Evolutionary conservation across 2,888 invertebrate species (phyloP).

Genomic region (Drosophila kuntzei): DNA sequence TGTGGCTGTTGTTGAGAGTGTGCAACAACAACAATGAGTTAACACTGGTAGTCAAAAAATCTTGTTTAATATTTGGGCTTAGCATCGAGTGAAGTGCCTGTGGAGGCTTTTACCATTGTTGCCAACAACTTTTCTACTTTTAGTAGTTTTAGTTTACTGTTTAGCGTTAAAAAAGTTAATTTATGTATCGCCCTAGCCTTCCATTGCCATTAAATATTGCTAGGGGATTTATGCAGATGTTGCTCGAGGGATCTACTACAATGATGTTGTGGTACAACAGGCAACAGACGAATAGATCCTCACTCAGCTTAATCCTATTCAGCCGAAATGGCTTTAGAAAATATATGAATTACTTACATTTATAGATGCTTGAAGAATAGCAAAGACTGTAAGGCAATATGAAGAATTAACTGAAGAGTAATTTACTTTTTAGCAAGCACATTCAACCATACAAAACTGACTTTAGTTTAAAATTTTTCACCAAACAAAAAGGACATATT

Average conservation of each 20-base stretch:
- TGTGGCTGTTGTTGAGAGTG: slow-evolving; percentile 16
- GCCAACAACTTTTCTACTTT: slow-evolving; percentile 16
- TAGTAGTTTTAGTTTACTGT: slow-evolving; percentile 52
- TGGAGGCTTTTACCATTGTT: slow-evolving; percentile 32
- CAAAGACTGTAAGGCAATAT: not conserved
- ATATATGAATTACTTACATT: slow-evolving; percentile 21
- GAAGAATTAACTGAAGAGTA: not conserved
- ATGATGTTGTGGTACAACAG: slow-evolving; percentile 8
- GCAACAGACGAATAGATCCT: slow-evolving; percentile 12
- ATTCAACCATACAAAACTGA: not conserved
- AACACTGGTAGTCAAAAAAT: slow-evolving; percentile 79
- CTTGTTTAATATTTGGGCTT: slow-evolving; percentile 74
- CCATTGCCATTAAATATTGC: slow-evolving; percentile 16
- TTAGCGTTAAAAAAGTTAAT: slow-evolving; percentile 52
- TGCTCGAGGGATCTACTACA: slow-evolving; percentile 3
- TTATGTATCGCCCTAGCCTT: slow-evolving; percentile 39
- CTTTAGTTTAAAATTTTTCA: not conserved
- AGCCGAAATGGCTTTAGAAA: slow-evolving; percentile 2
- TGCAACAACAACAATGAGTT: slow-evolving; percentile 60
- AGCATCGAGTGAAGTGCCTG: slow-evolving; percentile 41
- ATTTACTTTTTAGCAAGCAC: not conserved
- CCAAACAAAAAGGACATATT: not conserved
- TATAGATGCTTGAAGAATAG: not conserved
- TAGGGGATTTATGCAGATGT: slow-evolving; percentile 33
- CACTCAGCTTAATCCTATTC: slow-evolving; percentile 36